Conservation (phyloP, 2,113 vertebrate species). For the Rhombomys opimus region DNA sequence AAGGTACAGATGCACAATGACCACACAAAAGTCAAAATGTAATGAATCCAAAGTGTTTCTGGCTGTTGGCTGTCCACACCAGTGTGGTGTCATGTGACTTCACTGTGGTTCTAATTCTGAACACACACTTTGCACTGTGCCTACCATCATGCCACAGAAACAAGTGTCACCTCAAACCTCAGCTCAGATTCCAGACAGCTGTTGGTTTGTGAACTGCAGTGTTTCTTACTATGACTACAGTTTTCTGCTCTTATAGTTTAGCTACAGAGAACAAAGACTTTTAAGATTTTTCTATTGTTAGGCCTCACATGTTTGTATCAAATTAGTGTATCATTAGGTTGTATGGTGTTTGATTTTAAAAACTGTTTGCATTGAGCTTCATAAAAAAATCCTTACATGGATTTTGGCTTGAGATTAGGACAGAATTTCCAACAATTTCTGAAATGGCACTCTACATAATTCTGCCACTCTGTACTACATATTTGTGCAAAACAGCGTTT, state of each 20-base stretch:
- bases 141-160: not conserved
- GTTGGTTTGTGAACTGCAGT: not conserved
- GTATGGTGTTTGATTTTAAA: not conserved
- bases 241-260: not conserved
- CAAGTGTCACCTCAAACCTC: not conserved
- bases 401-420: not conserved
- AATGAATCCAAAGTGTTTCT: not conserved
- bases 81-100: no score
- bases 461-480: not conserved
- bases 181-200: not conserved
- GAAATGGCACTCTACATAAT: not conserved
- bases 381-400: not conserved
- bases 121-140: not conserved
- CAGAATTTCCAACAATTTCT: not conserved
- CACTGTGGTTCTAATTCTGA: not conserved
- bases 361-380: not conserved
- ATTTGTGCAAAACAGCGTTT: not conserved
- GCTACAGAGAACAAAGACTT: not conserved
- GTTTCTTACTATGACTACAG: no score
- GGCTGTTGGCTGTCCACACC: no score
- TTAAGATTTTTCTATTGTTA: not conserved
- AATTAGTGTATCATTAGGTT: not conserved
- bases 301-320: not conserved
- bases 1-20: not conserved
- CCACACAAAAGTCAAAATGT: not conserved